Percentiles rank a stretch among this genome's conserved stretches.
Conservation (phyloP, 2,888 invertebrate species). For the Slavum lentiscoides region DNA sequence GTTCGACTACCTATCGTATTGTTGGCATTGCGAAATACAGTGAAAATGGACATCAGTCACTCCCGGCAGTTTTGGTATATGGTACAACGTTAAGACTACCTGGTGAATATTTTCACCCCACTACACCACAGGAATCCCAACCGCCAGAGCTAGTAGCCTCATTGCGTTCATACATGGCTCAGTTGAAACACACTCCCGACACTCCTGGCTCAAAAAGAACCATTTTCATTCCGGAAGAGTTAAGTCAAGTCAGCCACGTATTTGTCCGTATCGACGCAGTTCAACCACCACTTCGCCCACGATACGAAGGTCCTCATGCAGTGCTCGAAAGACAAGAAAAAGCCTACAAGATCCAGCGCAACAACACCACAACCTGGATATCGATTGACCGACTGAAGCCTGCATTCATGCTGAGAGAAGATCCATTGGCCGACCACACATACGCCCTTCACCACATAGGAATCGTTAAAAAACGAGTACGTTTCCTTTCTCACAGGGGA, state of each 20-base stretch:
- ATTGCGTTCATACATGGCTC: background rate
- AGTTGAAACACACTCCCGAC: background rate
- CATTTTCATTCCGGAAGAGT: constrained; percentile 29
- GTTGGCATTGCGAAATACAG: background rate
- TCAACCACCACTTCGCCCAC: constrained; percentile 36
- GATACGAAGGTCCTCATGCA: constrained; percentile 50
- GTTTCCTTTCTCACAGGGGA: background rate
- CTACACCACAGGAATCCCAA: background rate
- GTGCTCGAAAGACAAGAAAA: constrained; percentile 40
- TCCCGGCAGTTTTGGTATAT: background rate
- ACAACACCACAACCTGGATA: background rate
- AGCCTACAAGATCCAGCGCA: background rate
- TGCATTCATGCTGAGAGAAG: background rate
- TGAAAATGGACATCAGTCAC: background rate
- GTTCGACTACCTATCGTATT: background rate
- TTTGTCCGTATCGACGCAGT: constrained; percentile 52
- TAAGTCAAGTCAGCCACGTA: constrained; percentile 36
- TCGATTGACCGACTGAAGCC: constrained; percentile 36
- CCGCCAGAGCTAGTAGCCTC: background rate
- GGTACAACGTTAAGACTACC: background rate
- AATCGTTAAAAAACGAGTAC: background rate
- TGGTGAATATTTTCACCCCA: background rate
- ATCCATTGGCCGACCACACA: background rate
- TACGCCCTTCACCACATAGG: background rate
- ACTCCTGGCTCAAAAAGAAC: background rate